Evolutionary conservation across 2,888 invertebrate species (phyloP), one percentile per base, ranked within the genome.

Genomic region (Platycnemis pennipes): DNA sequence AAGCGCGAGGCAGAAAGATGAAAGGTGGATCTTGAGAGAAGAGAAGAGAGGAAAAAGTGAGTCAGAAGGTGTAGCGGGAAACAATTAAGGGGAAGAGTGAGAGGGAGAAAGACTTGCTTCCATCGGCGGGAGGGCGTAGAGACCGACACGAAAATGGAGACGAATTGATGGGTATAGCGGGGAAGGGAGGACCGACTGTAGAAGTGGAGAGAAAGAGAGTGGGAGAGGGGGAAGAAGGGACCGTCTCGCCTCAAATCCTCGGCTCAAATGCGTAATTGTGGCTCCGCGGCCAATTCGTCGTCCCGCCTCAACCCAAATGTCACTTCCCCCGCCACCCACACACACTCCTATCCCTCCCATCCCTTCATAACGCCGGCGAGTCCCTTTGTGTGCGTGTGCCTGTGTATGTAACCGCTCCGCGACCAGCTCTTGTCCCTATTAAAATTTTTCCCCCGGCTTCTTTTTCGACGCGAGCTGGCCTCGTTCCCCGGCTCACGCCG

Each of bases 261-360:
- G 91, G 63, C 91, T 91, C 69, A 91, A 91, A 91, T 91, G 91
- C 91, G 91, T 91, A 89, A 89, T 89, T 89, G 89, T 46, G 89
- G 89, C 89, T 89, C 89, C 89, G 89, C 56, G 89, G 89, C 89
- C 56, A 89, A 56, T 89, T 89, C 89, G 89, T 63, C 89, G 89
- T 45, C 87, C 87, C 86, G 11, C 31, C 53, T 16, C 88, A 22
- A 11, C 89, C 89, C 37, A 42, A 44, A 88, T 88, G 44, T 53
- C 88, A 22, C 63, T 22, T 49, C 22, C 1, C 31, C 31, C 37
- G 56, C 22, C 89, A 37, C 42, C n/a, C n/a, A 7, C 88, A n/a
- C 49, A 49, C 4, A n/a, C n/a, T n/a, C n/a, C 56, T 42, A 11
- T 53, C 89, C 56, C 89, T 26, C 16, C 89, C 19, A 37, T 16